A percentile compares a stretch with the other conserved stretches of the same genome.
Conservation (phyloP, 2,888 invertebrate genomes). For the Nebria brevicollis region DNA sequence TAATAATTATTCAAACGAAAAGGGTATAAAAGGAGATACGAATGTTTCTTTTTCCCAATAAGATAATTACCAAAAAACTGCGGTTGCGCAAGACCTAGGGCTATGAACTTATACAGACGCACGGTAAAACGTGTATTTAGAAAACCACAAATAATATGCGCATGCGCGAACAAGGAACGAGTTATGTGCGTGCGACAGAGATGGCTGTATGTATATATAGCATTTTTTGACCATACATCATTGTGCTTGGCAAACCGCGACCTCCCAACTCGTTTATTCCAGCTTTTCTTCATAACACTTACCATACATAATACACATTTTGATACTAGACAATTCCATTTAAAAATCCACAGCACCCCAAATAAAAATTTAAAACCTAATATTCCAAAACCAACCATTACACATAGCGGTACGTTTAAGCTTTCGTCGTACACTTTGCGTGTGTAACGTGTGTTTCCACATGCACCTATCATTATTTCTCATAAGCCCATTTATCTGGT, state of each 20-base stretch:
- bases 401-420: too few species aligned
- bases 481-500: background rate
- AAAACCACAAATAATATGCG: background rate
- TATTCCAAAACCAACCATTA: too few species aligned
- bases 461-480: background rate
- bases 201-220: background rate
- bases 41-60: too few species aligned
- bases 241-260: background rate
- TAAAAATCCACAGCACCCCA: too few species aligned
- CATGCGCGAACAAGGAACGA: background rate
- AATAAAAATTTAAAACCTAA: too few species aligned
- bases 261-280: slow-evolving; percentile 1
- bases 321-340: too few species aligned
- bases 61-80: too few species aligned
- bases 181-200: background rate
- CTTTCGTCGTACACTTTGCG: background rate
- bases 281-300: background rate
- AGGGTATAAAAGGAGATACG: too few species aligned
- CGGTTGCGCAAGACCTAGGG: too few species aligned
- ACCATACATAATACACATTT: too few species aligned
- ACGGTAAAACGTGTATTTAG: background rate
- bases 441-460: background rate
- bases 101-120: too few species aligned
- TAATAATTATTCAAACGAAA: too few species aligned
- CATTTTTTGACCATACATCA: background rate